phyloP scores from a whole-genome alignment of 2,113 vertebrate species.

The Falco punctatus region DNA sequence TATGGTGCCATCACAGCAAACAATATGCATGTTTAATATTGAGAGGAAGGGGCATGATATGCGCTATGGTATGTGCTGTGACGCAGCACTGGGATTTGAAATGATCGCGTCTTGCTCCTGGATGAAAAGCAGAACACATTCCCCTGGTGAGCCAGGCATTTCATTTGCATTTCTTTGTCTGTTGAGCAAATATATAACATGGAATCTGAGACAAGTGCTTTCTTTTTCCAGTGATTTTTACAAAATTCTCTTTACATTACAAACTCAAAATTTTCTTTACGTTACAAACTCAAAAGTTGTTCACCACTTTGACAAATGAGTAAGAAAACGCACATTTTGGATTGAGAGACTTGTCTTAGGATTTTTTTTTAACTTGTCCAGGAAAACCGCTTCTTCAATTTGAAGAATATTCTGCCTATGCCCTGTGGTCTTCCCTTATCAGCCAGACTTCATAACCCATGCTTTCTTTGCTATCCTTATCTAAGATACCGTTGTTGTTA shows the following conservation, averaged over 20 bases:
- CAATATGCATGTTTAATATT: neutral
- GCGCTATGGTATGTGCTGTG: neutral
- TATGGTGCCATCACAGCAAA: neutral
- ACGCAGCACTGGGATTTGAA: neutral
- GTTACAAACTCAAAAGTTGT: neutral
- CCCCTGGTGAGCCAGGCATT: neutral
- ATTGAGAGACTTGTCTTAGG: neutral
- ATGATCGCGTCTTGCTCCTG: neutral
- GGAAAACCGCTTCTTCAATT: neutral
- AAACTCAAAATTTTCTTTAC: neutral
- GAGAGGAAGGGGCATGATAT: neutral
- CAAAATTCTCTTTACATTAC: neutral
- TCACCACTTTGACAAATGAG: neutral
- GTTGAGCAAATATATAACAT: neutral
- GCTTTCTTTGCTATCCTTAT: neutral
- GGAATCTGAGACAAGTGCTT: neutral
- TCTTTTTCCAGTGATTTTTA: neutral
- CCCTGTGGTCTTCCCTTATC: neutral
- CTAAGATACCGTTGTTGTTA: neutral
- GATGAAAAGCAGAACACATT: neutral
- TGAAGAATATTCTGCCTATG: neutral
- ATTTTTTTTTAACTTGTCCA: neutral
- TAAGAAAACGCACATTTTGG: neutral
- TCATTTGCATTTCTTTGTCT: neutral
- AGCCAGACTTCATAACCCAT: neutral